phyloP scores from a whole-genome alignment of 30 jellyfish, hydroid and myxozoan genomes.

The Turritopsis rubra region DNA sequence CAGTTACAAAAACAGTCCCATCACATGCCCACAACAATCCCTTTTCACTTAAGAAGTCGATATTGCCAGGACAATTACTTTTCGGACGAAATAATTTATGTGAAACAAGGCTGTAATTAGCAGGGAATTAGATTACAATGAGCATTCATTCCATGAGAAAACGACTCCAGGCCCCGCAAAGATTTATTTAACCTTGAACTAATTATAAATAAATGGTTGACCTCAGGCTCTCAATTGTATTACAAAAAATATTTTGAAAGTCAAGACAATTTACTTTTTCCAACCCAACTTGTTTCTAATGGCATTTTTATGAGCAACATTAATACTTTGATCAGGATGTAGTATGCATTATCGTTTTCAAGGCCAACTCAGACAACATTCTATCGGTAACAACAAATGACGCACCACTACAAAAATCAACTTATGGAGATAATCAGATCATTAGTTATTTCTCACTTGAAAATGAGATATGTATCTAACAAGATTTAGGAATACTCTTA shows the following conservation, averaged over 20 bases:
- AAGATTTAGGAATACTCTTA: not conserved
- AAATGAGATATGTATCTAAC: not conserved
- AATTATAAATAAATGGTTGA: not conserved
- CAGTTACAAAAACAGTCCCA: not conserved
- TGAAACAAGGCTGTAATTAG: not conserved
- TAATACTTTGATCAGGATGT: no score
- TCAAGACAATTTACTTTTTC: not conserved
- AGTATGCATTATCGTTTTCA: not conserved
- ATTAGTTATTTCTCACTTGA: not conserved
- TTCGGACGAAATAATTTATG: not conserved
- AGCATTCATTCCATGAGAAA: not conserved
- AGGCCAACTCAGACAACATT: not conserved
- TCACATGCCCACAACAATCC: not conserved
- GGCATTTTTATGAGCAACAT: not conserved
- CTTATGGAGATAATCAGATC: not conserved
- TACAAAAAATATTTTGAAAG: no score
- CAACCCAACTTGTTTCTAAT: not conserved
- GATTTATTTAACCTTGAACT: not conserved
- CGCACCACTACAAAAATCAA: not conserved
- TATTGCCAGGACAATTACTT: not conserved
- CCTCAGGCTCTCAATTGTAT: not conserved
- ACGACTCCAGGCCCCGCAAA: not conserved
- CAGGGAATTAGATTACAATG: not conserved
- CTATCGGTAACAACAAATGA: not conserved
- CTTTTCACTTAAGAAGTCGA: not conserved